These are phyloP conservation scores for Campylomormyrus numenius DNA, from an alignment of 2,113 vertebrate species.

Conservation along the genomic window DNA sequence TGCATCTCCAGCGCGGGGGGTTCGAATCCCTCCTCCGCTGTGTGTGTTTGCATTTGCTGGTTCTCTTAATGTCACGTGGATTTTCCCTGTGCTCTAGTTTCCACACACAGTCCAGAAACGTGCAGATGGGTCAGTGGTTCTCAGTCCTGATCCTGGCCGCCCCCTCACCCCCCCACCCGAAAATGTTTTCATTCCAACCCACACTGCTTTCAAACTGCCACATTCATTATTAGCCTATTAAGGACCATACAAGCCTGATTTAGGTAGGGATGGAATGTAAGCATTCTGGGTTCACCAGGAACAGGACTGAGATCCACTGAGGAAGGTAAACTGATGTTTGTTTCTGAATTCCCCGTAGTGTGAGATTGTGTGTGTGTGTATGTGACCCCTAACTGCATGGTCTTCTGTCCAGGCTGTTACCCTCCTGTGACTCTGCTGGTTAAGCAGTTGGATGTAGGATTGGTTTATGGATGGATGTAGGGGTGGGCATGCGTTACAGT, in stretches of 20 bases:
- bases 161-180: too few relatives aligned
- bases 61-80: neutral
- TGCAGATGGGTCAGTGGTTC: neutral
- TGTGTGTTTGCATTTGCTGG: neutral
- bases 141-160: too few relatives aligned
- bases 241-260: too few relatives aligned
- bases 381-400: neutral
- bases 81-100: neutral
- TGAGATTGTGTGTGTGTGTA: neutral
- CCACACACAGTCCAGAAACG: neutral
- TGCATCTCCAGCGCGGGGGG: neutral
- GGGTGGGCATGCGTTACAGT: neutral
- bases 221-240: too few relatives aligned
- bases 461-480: neutral
- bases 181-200: too few relatives aligned
- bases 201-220: too few relatives aligned
- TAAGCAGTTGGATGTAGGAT: neutral
- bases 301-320: neutral
- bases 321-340: neutral
- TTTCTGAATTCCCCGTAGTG: neutral
- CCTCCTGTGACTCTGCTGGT: neutral
- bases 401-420: neutral
- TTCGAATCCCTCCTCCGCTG: neutral
- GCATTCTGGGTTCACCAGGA: too few relatives aligned
- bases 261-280: too few relatives aligned